phyloP scores from a whole-genome alignment of 1,140 invertebrate species.

The Mercenaria mercenaria region DNA sequence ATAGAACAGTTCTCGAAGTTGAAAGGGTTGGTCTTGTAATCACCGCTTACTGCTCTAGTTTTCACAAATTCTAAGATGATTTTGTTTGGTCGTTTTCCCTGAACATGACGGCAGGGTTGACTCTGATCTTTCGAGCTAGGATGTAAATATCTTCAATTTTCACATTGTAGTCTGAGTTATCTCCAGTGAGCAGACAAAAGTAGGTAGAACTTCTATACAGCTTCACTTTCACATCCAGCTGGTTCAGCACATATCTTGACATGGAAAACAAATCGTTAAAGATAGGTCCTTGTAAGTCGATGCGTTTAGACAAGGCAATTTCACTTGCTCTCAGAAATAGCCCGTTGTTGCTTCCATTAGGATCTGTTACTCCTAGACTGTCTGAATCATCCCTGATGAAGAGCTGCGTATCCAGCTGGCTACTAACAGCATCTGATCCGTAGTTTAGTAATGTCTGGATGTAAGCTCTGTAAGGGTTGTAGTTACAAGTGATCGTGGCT shows the following conservation, averaged over 20 bases:
- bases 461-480: slow-evolving; percentile 41
- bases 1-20: slow-evolving; percentile 38
- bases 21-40: slow-evolving; percentile 1
- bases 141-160: slow-evolving; percentile 33
- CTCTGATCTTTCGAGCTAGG: slow-evolving; percentile 4
- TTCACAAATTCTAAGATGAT: slow-evolving; percentile 11
- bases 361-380: background rate
- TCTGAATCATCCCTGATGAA: slow-evolving; percentile 16
- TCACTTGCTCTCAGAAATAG: background rate
- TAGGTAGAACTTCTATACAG: slow-evolving; percentile 11
- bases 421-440: background rate
- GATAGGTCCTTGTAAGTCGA: slow-evolving; percentile 21
- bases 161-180: background rate
- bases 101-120: slow-evolving; percentile 47
- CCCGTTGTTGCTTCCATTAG: slow-evolving; percentile 7
- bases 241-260: slow-evolving; percentile 30
- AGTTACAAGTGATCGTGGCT: slow-evolving; percentile 32
- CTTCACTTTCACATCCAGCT: slow-evolving; percentile 22
- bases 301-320: too few species aligned
- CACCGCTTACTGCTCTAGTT: background rate
- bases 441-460: slow-evolving; percentile 40
- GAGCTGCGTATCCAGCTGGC: slow-evolving; percentile 10
- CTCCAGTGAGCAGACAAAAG: slow-evolving; percentile 15
- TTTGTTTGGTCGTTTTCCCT: slow-evolving; percentile 13
- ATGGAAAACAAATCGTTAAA: slow-evolving; percentile 42